Percentiles rank a stretch among this genome's conserved stretches.
phyloP scores from a whole-genome alignment of 2,888 invertebrate genomes.

The Spilarctia lutea region DNA sequence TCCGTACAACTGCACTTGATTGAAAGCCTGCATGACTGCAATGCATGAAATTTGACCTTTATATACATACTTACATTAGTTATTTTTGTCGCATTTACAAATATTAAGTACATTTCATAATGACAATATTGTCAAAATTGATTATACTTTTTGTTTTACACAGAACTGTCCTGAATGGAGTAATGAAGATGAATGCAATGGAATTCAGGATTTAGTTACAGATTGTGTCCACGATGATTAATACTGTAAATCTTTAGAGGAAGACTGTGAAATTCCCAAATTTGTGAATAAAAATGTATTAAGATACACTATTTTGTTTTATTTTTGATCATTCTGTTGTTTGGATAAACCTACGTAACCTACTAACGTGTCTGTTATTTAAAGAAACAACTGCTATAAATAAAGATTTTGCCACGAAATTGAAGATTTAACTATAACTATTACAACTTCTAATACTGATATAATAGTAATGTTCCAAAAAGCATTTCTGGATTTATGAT shows the following conservation, averaged over 20 bases:
- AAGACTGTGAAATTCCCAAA: background rate
- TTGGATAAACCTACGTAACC: background rate
- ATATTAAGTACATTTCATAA: too few relatives aligned
- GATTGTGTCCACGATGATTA: background rate
- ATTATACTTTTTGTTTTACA: background rate
- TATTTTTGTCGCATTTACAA: too few relatives aligned
- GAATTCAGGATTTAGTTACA: constrained; percentile 7
- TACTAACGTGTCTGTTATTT: background rate
- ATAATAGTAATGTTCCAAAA: too few relatives aligned
- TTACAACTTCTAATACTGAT: too few relatives aligned
- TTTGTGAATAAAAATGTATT: background rate
- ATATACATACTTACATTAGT: too few relatives aligned
- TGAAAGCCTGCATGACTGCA: too few relatives aligned
- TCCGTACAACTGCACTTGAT: too few relatives aligned
- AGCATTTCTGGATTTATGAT: too few relatives aligned
- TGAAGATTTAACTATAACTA: too few relatives aligned
- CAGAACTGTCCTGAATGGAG: constrained; percentile 17
- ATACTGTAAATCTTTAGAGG: background rate
- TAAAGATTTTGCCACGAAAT: too few relatives aligned
- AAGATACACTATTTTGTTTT: background rate
- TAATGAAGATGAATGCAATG: constrained; percentile 11
- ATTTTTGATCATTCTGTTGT: background rate
- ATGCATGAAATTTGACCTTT: too few relatives aligned
- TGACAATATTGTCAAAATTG: background rate
- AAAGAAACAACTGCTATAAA: background rate